Conservation (phyloP, 2,113 vertebrate species). For the Myiagra hebetior region DNA sequence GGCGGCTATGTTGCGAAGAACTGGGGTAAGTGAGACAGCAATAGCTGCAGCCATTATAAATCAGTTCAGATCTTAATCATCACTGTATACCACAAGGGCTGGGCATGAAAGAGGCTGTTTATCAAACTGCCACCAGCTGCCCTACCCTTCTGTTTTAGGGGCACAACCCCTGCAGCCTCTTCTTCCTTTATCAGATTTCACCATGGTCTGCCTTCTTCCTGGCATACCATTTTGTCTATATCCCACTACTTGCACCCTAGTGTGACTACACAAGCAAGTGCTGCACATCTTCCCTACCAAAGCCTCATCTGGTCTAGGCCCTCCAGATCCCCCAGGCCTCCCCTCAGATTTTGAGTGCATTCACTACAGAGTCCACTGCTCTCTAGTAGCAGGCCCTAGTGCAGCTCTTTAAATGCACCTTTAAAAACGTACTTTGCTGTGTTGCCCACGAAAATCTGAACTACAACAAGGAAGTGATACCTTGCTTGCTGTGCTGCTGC, state of each 20-base stretch:
- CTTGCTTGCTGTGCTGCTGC: neutral
- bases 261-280: neutral
- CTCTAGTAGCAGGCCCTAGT: neutral
- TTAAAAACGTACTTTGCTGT: neutral
- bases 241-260: neutral
- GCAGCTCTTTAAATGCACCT: neutral
- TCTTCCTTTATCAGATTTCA: neutral
- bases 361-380: neutral
- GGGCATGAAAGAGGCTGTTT: neutral
- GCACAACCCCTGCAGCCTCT: neutral
- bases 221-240: neutral
- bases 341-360: neutral
- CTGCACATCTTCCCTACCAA: neutral
- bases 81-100: neutral
- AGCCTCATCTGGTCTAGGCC: neutral
- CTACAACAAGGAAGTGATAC: neutral
- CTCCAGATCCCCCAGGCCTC: rapidly evolving
- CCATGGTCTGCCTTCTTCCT: neutral
- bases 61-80: conserved; percentile 30
- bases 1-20: neutral
- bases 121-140: neutral
- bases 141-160: neutral
- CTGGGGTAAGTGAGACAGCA: neutral
- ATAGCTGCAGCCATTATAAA: neutral
- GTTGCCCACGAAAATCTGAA: neutral